Evolutionary conservation across 2,113 vertebrate species (phyloP), one percentile per base, ranked within the genome.

Genomic region (Vireo altiloquus): DNA sequence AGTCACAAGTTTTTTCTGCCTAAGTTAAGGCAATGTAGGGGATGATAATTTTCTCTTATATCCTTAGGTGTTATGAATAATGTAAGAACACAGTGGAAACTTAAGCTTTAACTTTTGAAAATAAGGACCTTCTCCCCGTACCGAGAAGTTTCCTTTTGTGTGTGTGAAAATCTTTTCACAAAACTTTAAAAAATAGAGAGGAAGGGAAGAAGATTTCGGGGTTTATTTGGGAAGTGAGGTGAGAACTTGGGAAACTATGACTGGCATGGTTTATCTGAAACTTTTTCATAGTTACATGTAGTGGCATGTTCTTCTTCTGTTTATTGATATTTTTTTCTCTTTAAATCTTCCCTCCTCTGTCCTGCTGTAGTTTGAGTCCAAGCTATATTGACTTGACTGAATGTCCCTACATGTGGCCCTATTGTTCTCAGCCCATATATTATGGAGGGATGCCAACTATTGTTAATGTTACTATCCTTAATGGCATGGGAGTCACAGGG

Each of bases 361-460:
- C 35, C 68, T 92, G n/a, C 57, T 94, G 39, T 83, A 99, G 99
- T 95, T 97, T 99, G 77, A 99, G 99, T 95, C 99, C 99, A 50
- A 99, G 99, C 98, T 99, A 99, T 97, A 98, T 99, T 46, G 99
- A 99, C 94, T 97, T 99, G 88, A 99, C 99, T 0, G 99, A 99
- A 97, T 99, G 99, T 95, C 99, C 99, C 5, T 99, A 99, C 97
- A 99, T 99, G 99, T 99, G 99, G 99, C 99, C 99, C 18, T 99
- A 99, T 97, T 99, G 99, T 97, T 99, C 99, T 63, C 99, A 99
- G 97, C 99, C 99, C 82, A 99, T 99, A 96, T 99, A 99, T 98
- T 99, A 99, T 6, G 99, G 99, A 89, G 99, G 99, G 54, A 99
- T 99, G 99, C 99, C 99, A 66, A 99, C 99, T 22, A 99, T 99